A percentile compares a stretch with the other conserved stretches of the same genome.
phyloP scores from a whole-genome alignment of 2,888 invertebrate species.

The Melikaiella ostensackeni region DNA sequence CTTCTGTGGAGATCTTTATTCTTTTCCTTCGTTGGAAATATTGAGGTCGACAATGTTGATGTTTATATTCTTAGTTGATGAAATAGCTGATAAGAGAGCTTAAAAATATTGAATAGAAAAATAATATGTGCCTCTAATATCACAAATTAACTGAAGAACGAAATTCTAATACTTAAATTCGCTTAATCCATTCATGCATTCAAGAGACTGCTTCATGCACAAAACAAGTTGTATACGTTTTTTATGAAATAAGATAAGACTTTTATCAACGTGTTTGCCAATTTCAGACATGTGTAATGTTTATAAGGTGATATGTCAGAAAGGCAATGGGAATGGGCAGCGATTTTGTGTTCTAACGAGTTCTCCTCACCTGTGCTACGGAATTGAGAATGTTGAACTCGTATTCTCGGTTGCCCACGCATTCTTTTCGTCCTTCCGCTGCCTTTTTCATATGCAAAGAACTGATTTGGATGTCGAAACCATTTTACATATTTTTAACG shows the following conservation, averaged over 20 bases:
- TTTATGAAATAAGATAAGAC: conserved; percentile 2
- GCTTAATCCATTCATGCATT: not conserved
- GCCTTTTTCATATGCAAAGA: conserved; percentile 34
- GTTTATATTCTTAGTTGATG: not conserved
- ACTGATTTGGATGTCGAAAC: conserved; percentile 27
- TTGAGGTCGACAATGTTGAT: not conserved
- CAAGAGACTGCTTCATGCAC: not conserved
- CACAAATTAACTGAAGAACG: not conserved
- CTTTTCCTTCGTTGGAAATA: conserved; percentile 14
- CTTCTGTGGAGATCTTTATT: not conserved
- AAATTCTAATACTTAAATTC: not conserved
- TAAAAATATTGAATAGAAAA: not conserved
- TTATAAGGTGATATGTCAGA: conserved; percentile 36
- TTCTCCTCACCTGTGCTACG: conserved; percentile 47
- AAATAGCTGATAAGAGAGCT: not conserved
- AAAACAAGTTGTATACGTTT: conserved; percentile 3
- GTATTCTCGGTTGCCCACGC: conserved; percentile 41
- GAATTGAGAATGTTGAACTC: conserved; percentile 46
- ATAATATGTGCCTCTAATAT: not conserved
- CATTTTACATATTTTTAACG: conserved; percentile 32
- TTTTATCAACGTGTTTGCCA: conserved; percentile 22
- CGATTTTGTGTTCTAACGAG: conserved; percentile 49
- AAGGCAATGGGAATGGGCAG: conserved; percentile 37
- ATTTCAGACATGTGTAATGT: conserved; percentile 36
- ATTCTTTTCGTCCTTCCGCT: conserved; percentile 41